Base-by-base conservation (phyloP, 1,140 invertebrate genomes). In the Atta texana region DNA sequence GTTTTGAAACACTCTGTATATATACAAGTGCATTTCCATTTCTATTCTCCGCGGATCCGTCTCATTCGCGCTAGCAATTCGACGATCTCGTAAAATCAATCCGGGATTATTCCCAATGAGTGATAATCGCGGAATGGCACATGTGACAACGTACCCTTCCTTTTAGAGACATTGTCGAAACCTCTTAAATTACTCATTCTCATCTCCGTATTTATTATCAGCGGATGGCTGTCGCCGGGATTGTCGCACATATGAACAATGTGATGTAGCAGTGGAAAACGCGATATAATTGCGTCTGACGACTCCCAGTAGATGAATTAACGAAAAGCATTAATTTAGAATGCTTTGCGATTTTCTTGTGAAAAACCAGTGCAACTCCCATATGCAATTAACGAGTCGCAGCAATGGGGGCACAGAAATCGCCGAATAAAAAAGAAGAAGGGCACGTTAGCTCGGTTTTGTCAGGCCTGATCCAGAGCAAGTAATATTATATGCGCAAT, bases 291-390 rank as follows among this genome's bases (percentile, higher is more conserved):
- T 92, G 88, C 89, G 85, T 89, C 77, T 76, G 85, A 78, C 51
- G 64, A 71, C 18, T 76, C 64, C 72, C 77, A 44, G 44, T 53
- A 72, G 74, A 24, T 81, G 85, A 86, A 89, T 92, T 92, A 92
- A 92, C 89, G 92, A 88, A 92, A 91, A 89, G 87, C 91, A 90
- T 92, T 93, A 93, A 93, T 92, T 91, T 92, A 91, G 85, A 92
- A 92, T 92, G 88, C 74, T 72, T 85, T 49, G 87, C 66, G 90
- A 87, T 87, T 88, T 89, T 93, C 91, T 92, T 89, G 77, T 59
- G 85, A 84, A 59, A 71, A 55, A 68, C 14, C n/a, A 28, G 57
- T 64, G 39, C 53, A 89, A 89, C 85, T 91, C 90, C 87, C 90
- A 88, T 88, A 91, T 91, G 89, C 90, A 91, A 91, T 91, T 91